Evolutionary conservation across 2,888 invertebrate genomes (phyloP).

Genomic region (Anorthoa munda): DNA sequence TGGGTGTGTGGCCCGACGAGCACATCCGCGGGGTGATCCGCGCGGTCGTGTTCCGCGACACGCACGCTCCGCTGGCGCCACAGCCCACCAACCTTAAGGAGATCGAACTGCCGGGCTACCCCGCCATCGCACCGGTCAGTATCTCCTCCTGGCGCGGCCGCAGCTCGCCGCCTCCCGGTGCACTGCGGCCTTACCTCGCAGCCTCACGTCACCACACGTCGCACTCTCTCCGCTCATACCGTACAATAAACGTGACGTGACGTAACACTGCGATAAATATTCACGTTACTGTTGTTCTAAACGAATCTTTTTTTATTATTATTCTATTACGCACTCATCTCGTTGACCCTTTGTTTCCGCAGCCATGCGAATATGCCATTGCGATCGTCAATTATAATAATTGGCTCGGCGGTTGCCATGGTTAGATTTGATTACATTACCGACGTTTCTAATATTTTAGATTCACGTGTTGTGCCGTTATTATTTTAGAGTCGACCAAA

Average conservation of each 20-base stretch:
- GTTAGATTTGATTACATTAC: conserved; percentile 53
- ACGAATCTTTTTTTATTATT: conserved; percentile 7
- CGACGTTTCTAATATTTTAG: conserved; percentile 18
- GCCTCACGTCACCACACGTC: conserved; percentile 36
- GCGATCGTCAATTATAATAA: conserved; percentile 70
- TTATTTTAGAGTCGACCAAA: conserved; percentile 20
- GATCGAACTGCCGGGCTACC: conserved; percentile 89
- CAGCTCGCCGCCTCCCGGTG: conserved; percentile 9
- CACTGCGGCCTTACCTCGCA: conserved; percentile 30
- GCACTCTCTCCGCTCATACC: neutral
- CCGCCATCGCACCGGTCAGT: conserved; percentile 88
- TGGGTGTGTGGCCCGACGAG: conserved; percentile 98
- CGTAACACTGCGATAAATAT: conserved; percentile 42
- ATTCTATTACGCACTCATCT: conserved; percentile 24
- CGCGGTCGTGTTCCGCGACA: conserved; percentile 97
- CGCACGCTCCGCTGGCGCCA: conserved; percentile 92
- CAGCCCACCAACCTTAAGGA: conserved; percentile 94
- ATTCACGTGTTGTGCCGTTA: conserved; percentile 10
- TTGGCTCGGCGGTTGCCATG: conserved; percentile 62
- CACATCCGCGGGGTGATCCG: conserved; percentile 98
- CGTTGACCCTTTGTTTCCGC: conserved; percentile 38
- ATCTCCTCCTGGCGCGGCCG: conserved; percentile 66
- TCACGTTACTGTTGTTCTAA: conserved; percentile 13
- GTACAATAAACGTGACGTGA: neutral
- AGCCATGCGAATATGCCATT: conserved; percentile 80